phyloP scores from a whole-genome alignment of 2,797 vertebrate species.

The Hybognathus amarus region DNA sequence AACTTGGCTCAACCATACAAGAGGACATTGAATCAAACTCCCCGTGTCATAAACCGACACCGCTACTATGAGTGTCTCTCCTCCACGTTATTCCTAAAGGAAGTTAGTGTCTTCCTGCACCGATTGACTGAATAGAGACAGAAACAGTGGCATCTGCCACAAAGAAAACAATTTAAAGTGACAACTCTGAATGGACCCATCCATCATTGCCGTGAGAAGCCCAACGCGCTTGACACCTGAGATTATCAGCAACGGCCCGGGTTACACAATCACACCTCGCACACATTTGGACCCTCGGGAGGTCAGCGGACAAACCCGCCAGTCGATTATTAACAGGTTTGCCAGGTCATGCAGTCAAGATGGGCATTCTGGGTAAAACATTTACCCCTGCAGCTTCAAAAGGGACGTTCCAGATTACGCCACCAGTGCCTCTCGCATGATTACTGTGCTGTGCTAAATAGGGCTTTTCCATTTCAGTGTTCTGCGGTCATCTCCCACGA shows the following conservation, averaged over 20 bases:
- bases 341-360: neutral
- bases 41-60: neutral
- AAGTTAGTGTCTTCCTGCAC: neutral
- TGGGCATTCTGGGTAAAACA: slow-evolving; percentile 38
- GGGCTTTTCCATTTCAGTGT: slow-evolving; percentile 35
- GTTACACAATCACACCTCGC: neutral
- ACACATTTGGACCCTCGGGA: neutral
- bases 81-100: neutral
- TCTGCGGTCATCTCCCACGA: slow-evolving; percentile 38
- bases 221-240: neutral
- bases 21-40: neutral
- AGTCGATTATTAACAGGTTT: slow-evolving; percentile 46
- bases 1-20: neutral
- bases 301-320: slow-evolving; percentile 16
- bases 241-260: neutral
- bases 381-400: slow-evolving; percentile 21
- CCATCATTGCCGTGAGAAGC: neutral
- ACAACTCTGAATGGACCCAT: slow-evolving; percentile 1
- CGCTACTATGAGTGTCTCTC: neutral
- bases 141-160: neutral
- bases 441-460: neutral
- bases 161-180: neutral
- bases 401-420: slow-evolving; percentile 1
- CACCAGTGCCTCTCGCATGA: neutral
- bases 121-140: neutral